Conservation (phyloP, 2,113 vertebrate species). For the Rhagologus leucostigma region DNA sequence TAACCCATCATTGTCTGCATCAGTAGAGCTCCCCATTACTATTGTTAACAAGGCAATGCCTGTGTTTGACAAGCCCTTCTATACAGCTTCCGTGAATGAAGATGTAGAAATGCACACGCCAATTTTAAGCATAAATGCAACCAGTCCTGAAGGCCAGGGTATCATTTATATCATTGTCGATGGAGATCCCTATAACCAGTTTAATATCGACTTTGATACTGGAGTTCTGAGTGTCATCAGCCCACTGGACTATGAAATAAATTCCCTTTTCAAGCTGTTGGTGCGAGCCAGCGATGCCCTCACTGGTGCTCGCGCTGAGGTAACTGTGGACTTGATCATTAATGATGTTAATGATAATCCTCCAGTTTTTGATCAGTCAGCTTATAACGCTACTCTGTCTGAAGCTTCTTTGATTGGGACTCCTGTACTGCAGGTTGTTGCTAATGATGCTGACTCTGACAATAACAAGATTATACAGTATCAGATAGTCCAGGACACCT, state of each 20-base stretch:
- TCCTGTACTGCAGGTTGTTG: constrained; percentile 89
- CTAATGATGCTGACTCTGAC: constrained; percentile 87
- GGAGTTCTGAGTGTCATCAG: constrained; percentile 90
- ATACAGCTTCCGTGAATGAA: constrained; percentile 85
- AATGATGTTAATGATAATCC: constrained; percentile 93
- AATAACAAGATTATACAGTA: constrained; percentile 88
- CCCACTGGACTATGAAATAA: constrained; percentile 87
- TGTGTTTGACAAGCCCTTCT: constrained; percentile 94
- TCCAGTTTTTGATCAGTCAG: constrained; percentile 83
- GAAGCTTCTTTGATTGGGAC: constrained; percentile 95
- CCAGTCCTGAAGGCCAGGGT: constrained; percentile 92
- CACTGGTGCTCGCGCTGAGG: constrained; percentile 91
- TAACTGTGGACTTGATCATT: constrained; percentile 86
- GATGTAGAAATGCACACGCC: constrained; percentile 87
- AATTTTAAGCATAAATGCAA: constrained; percentile 91
- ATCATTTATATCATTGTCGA: constrained; percentile 95
- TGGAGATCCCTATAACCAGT: constrained; percentile 87
- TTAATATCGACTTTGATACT: constrained; percentile 94
- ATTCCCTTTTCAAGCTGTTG: constrained; percentile 81
- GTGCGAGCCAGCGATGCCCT: constrained; percentile 92
- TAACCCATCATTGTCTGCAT: constrained; percentile 82
- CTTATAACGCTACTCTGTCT: constrained; percentile 85
- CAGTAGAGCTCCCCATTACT: constrained; percentile 87
- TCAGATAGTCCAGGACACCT: constrained; percentile 88
- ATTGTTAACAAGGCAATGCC: constrained; percentile 99